Base-by-base conservation (phyloP, 1,140 invertebrate genomes). In the Megathymus violae region DNA sequence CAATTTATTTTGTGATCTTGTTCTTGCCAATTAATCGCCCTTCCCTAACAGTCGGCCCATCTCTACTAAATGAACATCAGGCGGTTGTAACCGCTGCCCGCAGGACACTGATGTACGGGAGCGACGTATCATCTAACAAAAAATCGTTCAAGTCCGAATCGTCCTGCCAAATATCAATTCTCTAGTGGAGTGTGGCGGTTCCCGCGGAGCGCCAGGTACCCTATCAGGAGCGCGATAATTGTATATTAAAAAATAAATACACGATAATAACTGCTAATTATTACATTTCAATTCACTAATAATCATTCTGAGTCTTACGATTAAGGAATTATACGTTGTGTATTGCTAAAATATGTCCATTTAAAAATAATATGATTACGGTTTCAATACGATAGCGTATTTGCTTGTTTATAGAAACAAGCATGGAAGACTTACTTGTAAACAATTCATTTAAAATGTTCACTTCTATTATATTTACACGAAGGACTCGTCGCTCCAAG, bases 381-480 rank as follows among this genome's bases (percentile, higher is more conserved):
- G 19, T 43, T 43, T 43, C 6, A 43, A 10, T 43, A 43, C 14
- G 40, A 9, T 43, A 17, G 2, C n/a, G n/a, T n/a, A n/a, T n/a
- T n/a, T n/a, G n/a, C n/a, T n/a, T n/a, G n/a, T n/a, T n/a, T n/a
- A n/a, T n/a, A n/a, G n/a, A n/a, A 4, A 38, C 16, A 43, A 43
- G 40, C 40, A 19, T 43, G 40, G 40, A 43, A 43, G 40, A 43
- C 40, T 43, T 43, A n/a, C n/a, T n/a, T n/a, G n/a, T n/a, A n/a
- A n/a, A n/a, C n/a, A n/a, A n/a, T n/a, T n/a, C n/a, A n/a, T n/a
- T n/a, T n/a, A n/a, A n/a, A n/a, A n/a, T n/a, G n/a, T n/a, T 10
- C 16, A 3, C 13, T 43, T 43, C 40, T 43, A 43, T 43, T n/a
- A n/a, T 22, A 22, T 22, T 22, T 22, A 22, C 19, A 22, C 19